Base-by-base conservation (phyloP, 2,797 vertebrate genomes). In the Nannoperca australis region DNA sequence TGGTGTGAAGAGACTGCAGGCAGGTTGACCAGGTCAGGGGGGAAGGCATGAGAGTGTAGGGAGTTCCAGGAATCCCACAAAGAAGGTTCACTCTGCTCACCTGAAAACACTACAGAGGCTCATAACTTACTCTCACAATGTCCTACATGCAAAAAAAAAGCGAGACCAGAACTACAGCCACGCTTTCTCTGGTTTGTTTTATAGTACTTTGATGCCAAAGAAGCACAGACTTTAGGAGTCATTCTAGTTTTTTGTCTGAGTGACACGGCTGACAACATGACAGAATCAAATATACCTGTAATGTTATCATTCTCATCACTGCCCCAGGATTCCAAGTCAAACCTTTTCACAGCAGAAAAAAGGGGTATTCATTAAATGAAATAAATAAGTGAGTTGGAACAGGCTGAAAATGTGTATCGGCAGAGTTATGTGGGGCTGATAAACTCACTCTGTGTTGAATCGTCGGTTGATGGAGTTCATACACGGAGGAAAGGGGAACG, bases 401-500 rank as follows among this genome's bases (percentile, higher is more conserved):
- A 56, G 49, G 32, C 5, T 55, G n/a, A 44, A 56, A 24, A 22
- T 1, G 20, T 34, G 1, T 20, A 2, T 1, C 3, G 2, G 32
- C 2, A 22, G 32, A 11, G 5, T 24, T 5, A 20, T 9, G 27
- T 24, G 14, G 3, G 14, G 8, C 36, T 44, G 47, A 49, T 44
- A 0, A 70, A 86, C 95, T 90, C 85, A 96, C 95, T 95, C 95
- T 1, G 86, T 90, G 80, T 96, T 95, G 84, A 94, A 93, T 49
- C 97, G 89, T 2, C 97, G 95, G 75, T 97, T 95, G 85, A 99
- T 98, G 89, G 97, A 99, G 89, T 97, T 97, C 0, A 94, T 85
- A 24, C 97, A 97, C 1, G 97, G 97, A 1, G 97, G 97, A 73
- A 98, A 99, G 7, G 97, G 96, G 73, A 98, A 97, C 1, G 95